Conservation (phyloP, 1,140 invertebrate species). For the Drosophila gunungcola region DNA sequence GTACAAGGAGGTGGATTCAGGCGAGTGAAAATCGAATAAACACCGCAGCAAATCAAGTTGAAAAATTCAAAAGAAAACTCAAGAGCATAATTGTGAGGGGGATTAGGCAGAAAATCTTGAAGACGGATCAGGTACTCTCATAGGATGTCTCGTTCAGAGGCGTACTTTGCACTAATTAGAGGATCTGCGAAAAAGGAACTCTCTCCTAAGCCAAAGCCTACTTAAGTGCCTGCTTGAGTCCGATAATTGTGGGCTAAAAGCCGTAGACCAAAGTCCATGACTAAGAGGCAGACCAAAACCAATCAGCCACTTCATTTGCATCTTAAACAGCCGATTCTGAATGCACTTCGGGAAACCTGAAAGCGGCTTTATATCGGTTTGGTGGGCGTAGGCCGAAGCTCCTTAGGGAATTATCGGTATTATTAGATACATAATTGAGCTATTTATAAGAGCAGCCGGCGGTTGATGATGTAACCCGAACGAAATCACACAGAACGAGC, state of each 20-base stretch:
- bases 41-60: constrained; percentile 60
- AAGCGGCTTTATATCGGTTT: constrained; percentile 58
- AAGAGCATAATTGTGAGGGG: constrained; percentile 47
- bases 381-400: constrained; percentile 49
- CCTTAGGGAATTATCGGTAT: constrained; percentile 68
- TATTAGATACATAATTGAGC: constrained; percentile 78
- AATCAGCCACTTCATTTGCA: constrained; percentile 80
- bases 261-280: constrained; percentile 13
- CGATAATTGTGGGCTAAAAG: constrained; percentile 52
- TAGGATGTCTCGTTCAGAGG: constrained; percentile 2
- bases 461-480: constrained; percentile 43
- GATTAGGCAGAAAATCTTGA: constrained; percentile 43
- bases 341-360: constrained; percentile 37
- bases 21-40: constrained; percentile 67
- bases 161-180: constrained; percentile 64
- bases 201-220: constrained; percentile 30
- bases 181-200: constrained; percentile 32
- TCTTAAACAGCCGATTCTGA: constrained; percentile 55
- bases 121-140: constrained; percentile 13
- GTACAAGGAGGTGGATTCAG: constrained; percentile 1
- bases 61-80: constrained; percentile 51
- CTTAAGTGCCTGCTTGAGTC: constrained; percentile 61
- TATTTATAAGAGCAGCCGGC: constrained; percentile 61
- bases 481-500: constrained; percentile 53
- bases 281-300: constrained; percentile 58